Percentiles rank a stretch among this genome's conserved stretches.
Evolutionary conservation across 2,888 invertebrate genomes (phyloP).

Genomic region (Protula sp.): DNA sequence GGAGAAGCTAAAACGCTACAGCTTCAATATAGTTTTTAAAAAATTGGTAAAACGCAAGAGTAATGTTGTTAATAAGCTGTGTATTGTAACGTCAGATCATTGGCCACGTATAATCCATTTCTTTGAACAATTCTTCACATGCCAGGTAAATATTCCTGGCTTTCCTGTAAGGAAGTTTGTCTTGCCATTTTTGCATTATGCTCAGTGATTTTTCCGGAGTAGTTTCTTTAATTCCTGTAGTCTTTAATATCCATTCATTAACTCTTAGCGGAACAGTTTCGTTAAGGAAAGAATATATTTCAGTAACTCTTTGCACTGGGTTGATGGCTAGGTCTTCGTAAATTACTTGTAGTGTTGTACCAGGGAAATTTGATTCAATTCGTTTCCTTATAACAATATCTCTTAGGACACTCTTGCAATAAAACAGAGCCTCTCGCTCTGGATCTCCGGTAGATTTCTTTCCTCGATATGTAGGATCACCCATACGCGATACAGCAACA

Average conservation of each 20-base stretch:
- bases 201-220: not conserved
- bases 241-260: not conserved
- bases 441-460: not conserved
- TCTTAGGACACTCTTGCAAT: not conserved
- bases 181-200: not conserved
- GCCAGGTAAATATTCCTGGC: not conserved
- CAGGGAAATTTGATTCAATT: not conserved
- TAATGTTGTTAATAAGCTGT: too few relatives aligned
- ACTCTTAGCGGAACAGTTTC: not conserved
- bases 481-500: not conserved
- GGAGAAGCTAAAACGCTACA: too few relatives aligned
- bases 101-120: too few relatives aligned
- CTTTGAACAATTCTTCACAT: too few relatives aligned
- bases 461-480: not conserved
- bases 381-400: not conserved
- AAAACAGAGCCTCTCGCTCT: not conserved
- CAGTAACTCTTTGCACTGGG: not conserved
- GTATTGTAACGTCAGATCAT: too few relatives aligned
- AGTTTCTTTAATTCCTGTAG: not conserved
- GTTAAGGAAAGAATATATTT: not conserved
- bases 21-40: too few relatives aligned
- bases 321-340: not conserved
- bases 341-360: not conserved
- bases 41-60: too few relatives aligned
- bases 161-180: not conserved